Evolutionary conservation across 2,888 invertebrate species (phyloP).

Genomic region (Sthenelais limicola): DNA sequence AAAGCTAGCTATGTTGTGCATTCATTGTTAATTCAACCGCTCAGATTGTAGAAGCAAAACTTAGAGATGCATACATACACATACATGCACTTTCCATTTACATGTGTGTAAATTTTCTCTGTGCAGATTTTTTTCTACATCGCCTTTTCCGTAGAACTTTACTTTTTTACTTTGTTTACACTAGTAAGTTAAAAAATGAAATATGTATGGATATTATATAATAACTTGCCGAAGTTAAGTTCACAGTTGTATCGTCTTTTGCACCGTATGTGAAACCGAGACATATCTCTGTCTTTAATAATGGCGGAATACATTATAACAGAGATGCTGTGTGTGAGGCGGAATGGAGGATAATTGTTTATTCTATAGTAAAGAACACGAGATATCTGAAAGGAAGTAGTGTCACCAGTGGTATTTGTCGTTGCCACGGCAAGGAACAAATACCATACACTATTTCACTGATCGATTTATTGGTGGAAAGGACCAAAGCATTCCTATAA

Average conservation of each 20-base stretch:
- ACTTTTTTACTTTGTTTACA: background rate
- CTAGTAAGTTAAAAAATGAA: slow-evolving; percentile 1
- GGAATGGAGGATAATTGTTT: too few relatives aligned
- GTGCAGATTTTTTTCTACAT: slow-evolving; percentile 19
- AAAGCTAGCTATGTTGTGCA: slow-evolving; percentile 38
- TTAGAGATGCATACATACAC: slow-evolving; percentile 27
- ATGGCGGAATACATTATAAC: slow-evolving; percentile 20
- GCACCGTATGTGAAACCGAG: slow-evolving; percentile 5
- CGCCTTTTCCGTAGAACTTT: slow-evolving; percentile 20
- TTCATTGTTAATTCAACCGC: slow-evolving; percentile 22
- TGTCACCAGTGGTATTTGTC: background rate
- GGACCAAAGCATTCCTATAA: slow-evolving; percentile 35
- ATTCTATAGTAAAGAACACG: too few relatives aligned
- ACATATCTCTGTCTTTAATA: slow-evolving; percentile 2
- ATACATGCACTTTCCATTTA: slow-evolving; percentile 32
- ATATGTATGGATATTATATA: background rate
- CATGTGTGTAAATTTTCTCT: slow-evolving; percentile 18
- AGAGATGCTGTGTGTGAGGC: slow-evolving; percentile 2
- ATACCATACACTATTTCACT: slow-evolving; percentile 5
- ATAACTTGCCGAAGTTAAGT: slow-evolving; percentile 30
- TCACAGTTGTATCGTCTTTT: slow-evolving; percentile 20
- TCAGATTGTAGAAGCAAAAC: slow-evolving; percentile 16
- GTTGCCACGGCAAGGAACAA: background rate
- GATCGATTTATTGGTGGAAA: slow-evolving; percentile 25
- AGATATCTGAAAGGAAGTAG: background rate